These are phyloP conservation scores for Scleropages formosus DNA, from an alignment of 2,797 vertebrate genomes.

Conservation along the genomic window DNA sequence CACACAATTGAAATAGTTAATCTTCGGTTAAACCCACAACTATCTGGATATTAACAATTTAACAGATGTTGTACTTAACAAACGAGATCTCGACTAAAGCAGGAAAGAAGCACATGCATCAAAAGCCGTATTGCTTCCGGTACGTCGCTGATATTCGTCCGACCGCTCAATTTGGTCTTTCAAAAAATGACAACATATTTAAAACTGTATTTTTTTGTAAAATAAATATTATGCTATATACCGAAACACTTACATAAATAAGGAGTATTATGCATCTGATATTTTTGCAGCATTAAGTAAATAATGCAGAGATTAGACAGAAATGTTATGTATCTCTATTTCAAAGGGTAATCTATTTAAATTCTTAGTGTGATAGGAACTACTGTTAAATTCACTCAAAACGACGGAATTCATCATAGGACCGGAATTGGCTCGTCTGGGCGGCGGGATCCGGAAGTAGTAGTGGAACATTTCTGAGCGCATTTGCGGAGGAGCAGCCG, in stretches of 20 bases:
- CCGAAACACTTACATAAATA: background rate
- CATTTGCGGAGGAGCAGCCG: constrained; percentile 12
- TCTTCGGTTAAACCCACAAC: constrained; percentile 8
- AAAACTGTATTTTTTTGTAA: background rate
- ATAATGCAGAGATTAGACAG: background rate
- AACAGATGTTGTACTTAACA: constrained; percentile 4
- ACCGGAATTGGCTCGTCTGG: constrained; percentile 18
- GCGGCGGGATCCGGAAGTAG: constrained; percentile 33
- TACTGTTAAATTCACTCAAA: constrained; percentile 7
- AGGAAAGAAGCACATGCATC: constrained; percentile 1
- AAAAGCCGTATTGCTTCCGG: constrained; percentile 11
- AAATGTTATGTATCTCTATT: background rate
- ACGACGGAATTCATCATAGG: background rate
- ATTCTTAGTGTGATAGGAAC: background rate
- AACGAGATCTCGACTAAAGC: background rate
- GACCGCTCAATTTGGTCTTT: background rate
- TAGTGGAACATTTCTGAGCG: constrained; percentile 24
- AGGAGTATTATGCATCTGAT: background rate
- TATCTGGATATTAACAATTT: background rate
- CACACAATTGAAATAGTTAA: background rate
- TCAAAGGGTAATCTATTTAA: background rate
- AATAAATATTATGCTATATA: background rate
- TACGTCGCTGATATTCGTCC: constrained; percentile 21
- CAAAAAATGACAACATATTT: background rate
- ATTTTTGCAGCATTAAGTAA: background rate